Base-by-base conservation (phyloP, 64 coral and sea anemone species). In the Dendronephthya gigantea region DNA sequence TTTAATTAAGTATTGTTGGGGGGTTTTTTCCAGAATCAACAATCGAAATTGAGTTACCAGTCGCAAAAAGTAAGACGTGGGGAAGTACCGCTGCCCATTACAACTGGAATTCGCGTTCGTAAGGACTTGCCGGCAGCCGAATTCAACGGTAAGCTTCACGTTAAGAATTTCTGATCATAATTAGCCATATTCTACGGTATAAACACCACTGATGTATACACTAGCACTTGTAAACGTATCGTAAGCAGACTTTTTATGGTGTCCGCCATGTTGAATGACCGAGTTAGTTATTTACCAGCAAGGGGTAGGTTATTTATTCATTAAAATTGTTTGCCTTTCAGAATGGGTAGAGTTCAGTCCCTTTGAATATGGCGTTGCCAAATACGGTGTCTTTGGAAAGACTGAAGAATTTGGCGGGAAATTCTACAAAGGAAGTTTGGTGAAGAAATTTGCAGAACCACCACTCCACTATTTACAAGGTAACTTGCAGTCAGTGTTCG, bases 281-380 rank as follows among this genome's bases (percentile, higher is more conserved):
- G n/a, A n/a, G n/a, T n/a, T n/a, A n/a, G n/a, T n/a, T n/a, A n/a
- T n/a, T n/a, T n/a, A n/a, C n/a, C n/a, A n/a, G n/a, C n/a, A n/a
- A n/a, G n/a, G n/a, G n/a, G n/a, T n/a, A n/a, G n/a, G n/a, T n/a
- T n/a, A n/a, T n/a, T n/a, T n/a, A n/a, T n/a, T n/a, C n/a, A n/a
- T n/a, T 19, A 4, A 58, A 19, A 2, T 58, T 58, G 23, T 2
- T 11, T n/a, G 19, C 1, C 25, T 5, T 43, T n/a, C 37, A 95
- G 93, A 95, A 76, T 95, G 93, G 93, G 11, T 95, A 1, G 93
- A 95, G 37, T 95, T 95, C 68, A 70, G 59, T 16, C 93, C 93
- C 0, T 95, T 86, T 51, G 93, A 95, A 38, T 40, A 82, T 72
- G 93, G 93, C 36, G 88, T 89, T 32, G 47, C 87, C 30, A 95